A percentile compares a stretch with the other conserved stretches of the same genome.
phyloP scores from a whole-genome alignment of 1,140 invertebrate genomes.

The Listronotus oregonensis region DNA sequence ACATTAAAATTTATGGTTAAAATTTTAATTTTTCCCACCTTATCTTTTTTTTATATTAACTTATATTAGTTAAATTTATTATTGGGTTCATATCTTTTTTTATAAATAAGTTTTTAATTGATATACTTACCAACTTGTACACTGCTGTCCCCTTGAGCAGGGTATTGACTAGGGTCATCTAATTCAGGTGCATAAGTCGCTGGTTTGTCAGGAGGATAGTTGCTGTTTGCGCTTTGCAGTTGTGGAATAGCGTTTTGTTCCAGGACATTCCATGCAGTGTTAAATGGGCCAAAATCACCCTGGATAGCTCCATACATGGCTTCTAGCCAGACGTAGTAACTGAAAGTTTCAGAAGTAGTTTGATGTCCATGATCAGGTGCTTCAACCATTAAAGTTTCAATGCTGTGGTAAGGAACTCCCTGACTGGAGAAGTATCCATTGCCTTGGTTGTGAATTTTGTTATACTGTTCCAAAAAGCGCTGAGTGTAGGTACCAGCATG shows the following conservation, averaged over 20 bases:
- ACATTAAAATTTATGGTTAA: no score
- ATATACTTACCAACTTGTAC: constrained; percentile 24
- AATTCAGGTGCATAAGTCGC: constrained; percentile 34
- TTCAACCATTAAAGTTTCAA: constrained; percentile 40
- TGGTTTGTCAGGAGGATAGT: constrained; percentile 27
- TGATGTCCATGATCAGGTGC: constrained; percentile 37
- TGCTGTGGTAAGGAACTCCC: constrained; percentile 36
- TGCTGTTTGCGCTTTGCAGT: constrained; percentile 23
- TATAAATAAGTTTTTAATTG: no score
- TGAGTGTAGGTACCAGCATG: constrained; percentile 34
- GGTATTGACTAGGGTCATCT: constrained; percentile 36
- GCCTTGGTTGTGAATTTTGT: constrained; percentile 32
- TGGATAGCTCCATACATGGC: constrained; percentile 38
- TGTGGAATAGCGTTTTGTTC: constrained; percentile 35
- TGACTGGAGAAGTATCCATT: constrained; percentile 38
- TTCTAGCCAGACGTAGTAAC: constrained; percentile 40
- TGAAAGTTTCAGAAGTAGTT: constrained; percentile 38
- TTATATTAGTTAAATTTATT: no score
- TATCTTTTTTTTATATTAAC: no score
- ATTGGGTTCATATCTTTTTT: no score
- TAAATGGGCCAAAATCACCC: constrained; percentile 34
- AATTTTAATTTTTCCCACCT: no score
- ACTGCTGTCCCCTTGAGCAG: constrained; percentile 24
- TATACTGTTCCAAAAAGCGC: constrained; percentile 34
- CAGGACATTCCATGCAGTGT: constrained; percentile 33